phyloP scores from a whole-genome alignment of 2,113 vertebrate genomes.

The Gallinago media region DNA sequence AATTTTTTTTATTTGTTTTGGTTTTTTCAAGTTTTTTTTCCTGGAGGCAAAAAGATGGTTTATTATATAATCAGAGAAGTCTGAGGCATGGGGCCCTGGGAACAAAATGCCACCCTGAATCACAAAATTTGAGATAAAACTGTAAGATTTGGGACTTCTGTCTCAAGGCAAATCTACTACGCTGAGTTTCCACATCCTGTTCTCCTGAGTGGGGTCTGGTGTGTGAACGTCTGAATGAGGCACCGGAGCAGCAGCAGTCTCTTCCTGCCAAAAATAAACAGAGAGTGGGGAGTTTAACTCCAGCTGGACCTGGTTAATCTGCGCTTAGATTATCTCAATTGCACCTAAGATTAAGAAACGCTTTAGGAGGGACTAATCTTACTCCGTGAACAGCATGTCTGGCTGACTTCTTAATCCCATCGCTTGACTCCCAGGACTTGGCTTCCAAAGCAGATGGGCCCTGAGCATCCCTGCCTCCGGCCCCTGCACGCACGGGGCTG shows the following conservation, averaged over 20 bases:
- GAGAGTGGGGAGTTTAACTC: background rate
- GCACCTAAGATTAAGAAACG: background rate
- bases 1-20: too few species aligned
- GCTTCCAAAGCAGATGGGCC: background rate
- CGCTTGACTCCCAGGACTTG: background rate
- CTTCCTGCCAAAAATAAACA: background rate
- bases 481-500: rapidly evolving
- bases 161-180: rapidly evolving
- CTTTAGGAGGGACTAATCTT: conserved; percentile 7
- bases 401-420: conserved; percentile 9
- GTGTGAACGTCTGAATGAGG: rapidly evolving
- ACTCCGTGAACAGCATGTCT: background rate
- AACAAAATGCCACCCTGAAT: background rate
- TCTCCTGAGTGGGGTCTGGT: rapidly evolving
- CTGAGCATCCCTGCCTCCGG: rapidly evolving
- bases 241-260: rapidly evolving
- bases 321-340: conserved; percentile 30
- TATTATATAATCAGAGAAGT: background rate
- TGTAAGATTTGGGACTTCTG: background rate
- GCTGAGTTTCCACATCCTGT: rapidly evolving
- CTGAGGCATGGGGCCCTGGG: background rate
- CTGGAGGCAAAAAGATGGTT: background rate
- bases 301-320: conserved; percentile 49
- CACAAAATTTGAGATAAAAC: background rate
- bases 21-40: background rate